phyloP scores from a whole-genome alignment of 2,797 vertebrate genomes.

The Sebastes dallii region DNA sequence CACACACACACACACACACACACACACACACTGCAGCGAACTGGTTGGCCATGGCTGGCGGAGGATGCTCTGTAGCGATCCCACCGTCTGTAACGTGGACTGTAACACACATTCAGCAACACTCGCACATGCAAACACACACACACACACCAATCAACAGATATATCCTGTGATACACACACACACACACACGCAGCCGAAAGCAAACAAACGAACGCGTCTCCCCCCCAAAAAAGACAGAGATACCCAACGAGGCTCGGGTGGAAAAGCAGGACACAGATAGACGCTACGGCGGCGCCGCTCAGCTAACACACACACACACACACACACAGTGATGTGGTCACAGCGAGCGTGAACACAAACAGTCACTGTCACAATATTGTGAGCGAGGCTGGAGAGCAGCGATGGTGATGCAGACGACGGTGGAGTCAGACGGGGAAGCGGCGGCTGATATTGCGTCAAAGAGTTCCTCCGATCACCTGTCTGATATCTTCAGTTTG shows the following conservation, averaged over 20 bases:
- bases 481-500: too few species aligned
- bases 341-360: conserved; percentile 44
- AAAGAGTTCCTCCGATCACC: not conserved
- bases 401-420: conserved; percentile 5
- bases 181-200: not conserved
- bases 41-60: conserved; percentile 37
- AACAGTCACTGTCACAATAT: conserved; percentile 64
- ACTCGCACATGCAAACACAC: conserved; percentile 1
- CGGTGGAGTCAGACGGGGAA: not conserved
- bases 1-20: not conserved
- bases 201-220: conserved; percentile 19
- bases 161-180: not conserved
- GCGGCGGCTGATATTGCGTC: not conserved
- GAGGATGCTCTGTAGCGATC: conserved; percentile 41
- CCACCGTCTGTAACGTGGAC: conserved; percentile 6
- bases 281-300: conserved; percentile 12
- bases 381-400: conserved; percentile 40
- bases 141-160: conserved; percentile 19
- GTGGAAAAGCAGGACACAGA: conserved; percentile 11
- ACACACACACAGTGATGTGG: conserved; percentile 17
- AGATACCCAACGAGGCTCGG: not conserved
- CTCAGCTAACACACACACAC: not conserved
- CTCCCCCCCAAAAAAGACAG: not conserved
- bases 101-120: conserved; percentile 16
- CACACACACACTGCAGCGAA: conserved; percentile 42